Evolutionary conservation across 2,888 invertebrate genomes (phyloP).

Genomic region (Cordylochernes scorpioides): DNA sequence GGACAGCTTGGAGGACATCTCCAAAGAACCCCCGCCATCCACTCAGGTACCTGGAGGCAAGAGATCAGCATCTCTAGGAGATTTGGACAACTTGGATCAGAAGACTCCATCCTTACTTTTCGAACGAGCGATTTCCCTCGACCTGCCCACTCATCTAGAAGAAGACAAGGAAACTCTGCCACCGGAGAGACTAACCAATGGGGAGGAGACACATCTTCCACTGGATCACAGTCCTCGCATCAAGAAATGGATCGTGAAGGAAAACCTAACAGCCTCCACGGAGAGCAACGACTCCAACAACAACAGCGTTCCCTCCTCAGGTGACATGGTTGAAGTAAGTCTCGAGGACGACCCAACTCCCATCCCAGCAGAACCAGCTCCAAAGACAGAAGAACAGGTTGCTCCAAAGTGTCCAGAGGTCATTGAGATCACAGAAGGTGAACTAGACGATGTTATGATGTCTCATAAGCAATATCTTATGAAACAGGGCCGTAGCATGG

Average conservation of each 20-base stretch:
- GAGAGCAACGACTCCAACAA: background rate
- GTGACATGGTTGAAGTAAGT: background rate
- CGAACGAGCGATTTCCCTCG: constrained; percentile 51
- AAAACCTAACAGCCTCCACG: background rate
- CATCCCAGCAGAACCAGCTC: constrained; percentile 2
- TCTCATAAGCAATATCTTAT: constrained; percentile 17
- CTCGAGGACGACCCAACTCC: constrained; percentile 3
- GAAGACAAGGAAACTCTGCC: constrained; percentile 14
- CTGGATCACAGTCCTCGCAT: background rate
- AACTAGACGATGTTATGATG: constrained; percentile 18
- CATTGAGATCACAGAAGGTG: constrained; percentile 16
- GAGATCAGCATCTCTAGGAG: constrained; percentile 49
- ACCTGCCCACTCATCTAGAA: constrained; percentile 26
- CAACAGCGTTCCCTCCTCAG: no score
- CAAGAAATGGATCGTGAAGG: background rate
- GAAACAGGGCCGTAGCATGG: constrained; percentile 10
- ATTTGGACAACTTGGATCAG: constrained; percentile 37
- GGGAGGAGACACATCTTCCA: no score
- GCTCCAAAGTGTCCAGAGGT: constrained; percentile 4
- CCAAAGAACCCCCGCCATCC: background rate
- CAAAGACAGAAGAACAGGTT: background rate
- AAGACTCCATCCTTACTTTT: constrained; percentile 17
- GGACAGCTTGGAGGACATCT: background rate
- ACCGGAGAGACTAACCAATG: no score
- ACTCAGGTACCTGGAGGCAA: constrained; percentile 18